phyloP scores from a whole-genome alignment of 2,113 vertebrate species.

The Psammodynastes pulverulentus region DNA sequence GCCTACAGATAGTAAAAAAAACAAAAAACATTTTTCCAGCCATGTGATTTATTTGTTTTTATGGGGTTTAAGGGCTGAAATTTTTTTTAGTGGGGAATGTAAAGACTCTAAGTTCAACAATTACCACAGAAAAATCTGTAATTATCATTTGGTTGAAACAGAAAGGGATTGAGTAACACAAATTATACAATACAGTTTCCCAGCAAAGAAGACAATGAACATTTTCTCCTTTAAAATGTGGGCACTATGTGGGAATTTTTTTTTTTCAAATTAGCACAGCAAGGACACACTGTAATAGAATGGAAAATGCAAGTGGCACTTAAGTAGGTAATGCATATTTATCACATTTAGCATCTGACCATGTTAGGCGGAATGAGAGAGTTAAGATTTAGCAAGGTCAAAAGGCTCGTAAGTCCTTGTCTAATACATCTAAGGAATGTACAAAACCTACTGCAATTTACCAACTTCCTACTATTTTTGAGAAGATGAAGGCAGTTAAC shows the following conservation, averaged over 20 bases:
- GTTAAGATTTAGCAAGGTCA: constrained; percentile 8
- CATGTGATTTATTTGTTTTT: background rate
- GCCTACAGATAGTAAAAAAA: background rate
- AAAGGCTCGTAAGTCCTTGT: background rate
- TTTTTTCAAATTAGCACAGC: background rate
- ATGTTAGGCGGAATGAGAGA: background rate
- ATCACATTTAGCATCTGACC: constrained; percentile 29
- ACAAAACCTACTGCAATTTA: background rate
- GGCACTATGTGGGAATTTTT: fast-evolving
- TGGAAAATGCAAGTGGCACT: constrained; percentile 11
- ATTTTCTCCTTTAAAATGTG: background rate
- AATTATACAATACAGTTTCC: constrained; percentile 3
- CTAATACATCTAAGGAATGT: background rate
- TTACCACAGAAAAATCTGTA: constrained; percentile 14
- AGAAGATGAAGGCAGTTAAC: background rate
- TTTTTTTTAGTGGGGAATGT: background rate
- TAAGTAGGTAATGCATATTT: constrained; percentile 14
- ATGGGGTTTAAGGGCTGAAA: background rate
- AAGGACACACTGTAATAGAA: background rate
- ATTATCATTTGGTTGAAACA: constrained; percentile 10
- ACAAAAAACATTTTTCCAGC: background rate
- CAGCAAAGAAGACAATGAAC: constrained; percentile 1
- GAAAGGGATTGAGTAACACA: constrained; percentile 12
- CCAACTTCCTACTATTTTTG: constrained; percentile 5
- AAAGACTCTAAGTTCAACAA: constrained; percentile 1